Conservation (phyloP, 2,113 vertebrate genomes). For the Tachycineta bicolor region DNA sequence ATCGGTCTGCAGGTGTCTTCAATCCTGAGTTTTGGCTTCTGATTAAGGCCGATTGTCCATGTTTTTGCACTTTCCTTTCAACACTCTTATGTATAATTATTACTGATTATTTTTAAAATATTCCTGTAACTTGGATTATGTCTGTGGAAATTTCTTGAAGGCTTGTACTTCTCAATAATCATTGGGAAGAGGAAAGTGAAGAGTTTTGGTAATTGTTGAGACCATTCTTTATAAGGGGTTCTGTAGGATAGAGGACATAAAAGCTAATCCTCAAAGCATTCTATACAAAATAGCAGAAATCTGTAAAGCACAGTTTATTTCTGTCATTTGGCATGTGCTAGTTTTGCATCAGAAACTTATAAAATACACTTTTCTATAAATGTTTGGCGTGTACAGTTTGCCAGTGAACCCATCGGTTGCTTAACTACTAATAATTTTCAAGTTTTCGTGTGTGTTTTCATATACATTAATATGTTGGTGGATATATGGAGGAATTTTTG, state of each 20-base stretch:
- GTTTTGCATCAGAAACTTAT: background rate
- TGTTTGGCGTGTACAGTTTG: background rate
- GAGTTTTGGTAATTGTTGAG: background rate
- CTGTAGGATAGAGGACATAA: background rate
- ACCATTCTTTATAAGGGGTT: background rate
- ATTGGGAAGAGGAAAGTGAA: background rate
- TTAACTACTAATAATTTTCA: background rate
- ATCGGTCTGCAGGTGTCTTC: background rate
- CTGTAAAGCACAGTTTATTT: conserved; percentile 9
- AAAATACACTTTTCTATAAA: background rate
- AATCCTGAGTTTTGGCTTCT: background rate
- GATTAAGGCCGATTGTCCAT: background rate
- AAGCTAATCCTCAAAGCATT: conserved; percentile 47
- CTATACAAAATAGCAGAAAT: background rate
- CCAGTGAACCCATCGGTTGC: background rate
- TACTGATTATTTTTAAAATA: background rate
- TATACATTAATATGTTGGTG: background rate
- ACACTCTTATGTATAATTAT: background rate
- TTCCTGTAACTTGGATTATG: background rate
- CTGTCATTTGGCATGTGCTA: background rate
- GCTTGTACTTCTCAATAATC: background rate
- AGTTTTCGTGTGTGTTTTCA: background rate
- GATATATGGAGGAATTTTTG: background rate
- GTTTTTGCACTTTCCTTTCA: conserved; percentile 1
- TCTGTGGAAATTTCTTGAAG: background rate